Percentiles rank a stretch among this genome's conserved stretches.
Evolutionary conservation across 1,140 invertebrate species (phyloP).

Genomic region (Panagrolaimus sp.): DNA sequence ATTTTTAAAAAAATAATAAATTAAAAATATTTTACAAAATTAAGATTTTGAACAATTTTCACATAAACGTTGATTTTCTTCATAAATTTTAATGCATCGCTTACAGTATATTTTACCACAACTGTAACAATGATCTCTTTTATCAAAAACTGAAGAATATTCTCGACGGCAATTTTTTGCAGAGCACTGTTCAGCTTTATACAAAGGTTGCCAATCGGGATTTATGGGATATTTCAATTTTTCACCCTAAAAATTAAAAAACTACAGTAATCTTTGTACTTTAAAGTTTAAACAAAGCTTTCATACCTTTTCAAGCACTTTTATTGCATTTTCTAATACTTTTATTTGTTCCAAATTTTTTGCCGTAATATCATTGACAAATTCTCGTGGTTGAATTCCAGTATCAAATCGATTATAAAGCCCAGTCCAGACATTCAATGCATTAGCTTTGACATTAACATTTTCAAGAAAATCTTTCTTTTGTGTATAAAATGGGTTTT

Average conservation of each 20-base stretch:
- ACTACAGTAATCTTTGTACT: too few species aligned
- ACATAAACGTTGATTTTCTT: too few species aligned
- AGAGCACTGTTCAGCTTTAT: slow-evolving; percentile 37
- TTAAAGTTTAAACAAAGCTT: slow-evolving; percentile 9
- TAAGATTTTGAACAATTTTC: too few species aligned
- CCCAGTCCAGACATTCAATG: slow-evolving; percentile 89
- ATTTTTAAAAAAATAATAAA: too few species aligned
- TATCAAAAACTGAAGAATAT: slow-evolving; percentile 39
- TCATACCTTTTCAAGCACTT: slow-evolving; percentile 9
- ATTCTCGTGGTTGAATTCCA: slow-evolving; percentile 87
- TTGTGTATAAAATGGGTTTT: slow-evolving; percentile 80
- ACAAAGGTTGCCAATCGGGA: slow-evolving; percentile 37
- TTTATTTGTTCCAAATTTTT: slow-evolving; percentile 66
- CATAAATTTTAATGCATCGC: too few species aligned
- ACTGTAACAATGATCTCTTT: slow-evolving; percentile 29
- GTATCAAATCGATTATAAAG: slow-evolving; percentile 94
- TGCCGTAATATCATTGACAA: slow-evolving; percentile 74
- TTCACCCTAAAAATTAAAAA: slow-evolving; percentile 13
- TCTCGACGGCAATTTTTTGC: slow-evolving; percentile 36
- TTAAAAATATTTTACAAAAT: too few species aligned
- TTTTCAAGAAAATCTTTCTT: slow-evolving; percentile 62
- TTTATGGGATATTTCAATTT: slow-evolving; percentile 13
- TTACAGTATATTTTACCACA: slow-evolving; percentile 21
- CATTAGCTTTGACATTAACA: slow-evolving; percentile 59
- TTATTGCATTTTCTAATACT: slow-evolving; percentile 27